Evolutionary conservation across 2,888 invertebrate species (phyloP).

Genomic region (Geotrupes spiniger): DNA sequence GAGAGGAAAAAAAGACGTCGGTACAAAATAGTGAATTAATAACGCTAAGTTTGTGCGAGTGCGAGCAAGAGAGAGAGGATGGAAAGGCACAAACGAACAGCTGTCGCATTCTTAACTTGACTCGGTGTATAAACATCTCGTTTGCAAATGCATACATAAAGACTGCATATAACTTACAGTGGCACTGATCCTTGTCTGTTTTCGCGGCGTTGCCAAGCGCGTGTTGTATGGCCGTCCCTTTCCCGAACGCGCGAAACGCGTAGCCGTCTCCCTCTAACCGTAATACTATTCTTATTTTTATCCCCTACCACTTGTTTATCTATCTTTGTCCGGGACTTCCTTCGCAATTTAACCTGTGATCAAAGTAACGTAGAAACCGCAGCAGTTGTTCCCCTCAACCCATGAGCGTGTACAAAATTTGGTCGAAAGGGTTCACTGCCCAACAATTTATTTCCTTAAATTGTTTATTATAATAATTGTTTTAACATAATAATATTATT

Average conservation of each 20-base stretch:
- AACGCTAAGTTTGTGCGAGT: slow-evolving; percentile 6
- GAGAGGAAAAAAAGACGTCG: background rate
- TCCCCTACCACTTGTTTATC: slow-evolving; percentile 34
- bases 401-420: no score
- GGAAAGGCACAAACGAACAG: slow-evolving; percentile 20
- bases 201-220: slow-evolving; percentile 35
- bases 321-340: slow-evolving; percentile 37
- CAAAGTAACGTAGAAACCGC: slow-evolving; percentile 39
- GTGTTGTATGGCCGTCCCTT: slow-evolving; percentile 19
- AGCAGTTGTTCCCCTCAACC: slow-evolving; percentile 33
- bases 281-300: slow-evolving; percentile 39
- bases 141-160: slow-evolving; percentile 46
- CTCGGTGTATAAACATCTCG: slow-evolving; percentile 46
- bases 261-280: slow-evolving; percentile 23
- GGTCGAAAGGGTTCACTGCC: no score
- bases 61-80: slow-evolving; percentile 22
- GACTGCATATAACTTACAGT: slow-evolving; percentile 46
- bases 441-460: no score
- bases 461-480: no score
- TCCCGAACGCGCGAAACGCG: slow-evolving; percentile 20
- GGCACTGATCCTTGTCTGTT: slow-evolving; percentile 45
- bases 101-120: slow-evolving; percentile 38
- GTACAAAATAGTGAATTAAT: slow-evolving; percentile 12
- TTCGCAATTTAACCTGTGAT: slow-evolving; percentile 43
- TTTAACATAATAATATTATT: no score